A percentile compares a stretch with the other conserved stretches of the same genome.
These are phyloP conservation scores for Leptopilina myrica DNA, from an alignment of 2,888 invertebrate genomes.

Conservation along the genomic window DNA sequence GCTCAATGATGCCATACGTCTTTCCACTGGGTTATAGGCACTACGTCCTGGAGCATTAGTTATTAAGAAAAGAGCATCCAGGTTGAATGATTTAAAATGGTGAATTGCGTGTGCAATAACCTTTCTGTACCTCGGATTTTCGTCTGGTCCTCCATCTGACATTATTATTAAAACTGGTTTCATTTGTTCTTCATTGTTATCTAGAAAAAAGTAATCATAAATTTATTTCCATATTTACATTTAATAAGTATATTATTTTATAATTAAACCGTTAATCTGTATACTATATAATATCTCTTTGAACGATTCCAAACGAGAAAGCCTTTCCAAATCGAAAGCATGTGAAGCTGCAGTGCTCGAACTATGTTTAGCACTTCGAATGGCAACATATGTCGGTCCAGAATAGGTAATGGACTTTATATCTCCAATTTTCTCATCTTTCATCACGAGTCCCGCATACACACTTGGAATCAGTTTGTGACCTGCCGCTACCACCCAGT, in stretches of 20 bases:
- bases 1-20: constrained; percentile 64
- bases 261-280: constrained; percentile 47
- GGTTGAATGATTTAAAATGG: constrained; percentile 55
- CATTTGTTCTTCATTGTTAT: background rate
- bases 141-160: constrained; percentile 58
- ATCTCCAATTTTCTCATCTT: constrained; percentile 57
- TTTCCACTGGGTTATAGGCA: constrained; percentile 68
- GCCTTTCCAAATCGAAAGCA: constrained; percentile 42
- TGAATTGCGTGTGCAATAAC: background rate
- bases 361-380: constrained; percentile 63
- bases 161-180: constrained; percentile 63
- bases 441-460: constrained; percentile 62
- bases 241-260: no score
- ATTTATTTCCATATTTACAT: no score
- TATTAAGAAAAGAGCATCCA: constrained; percentile 60
- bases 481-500: constrained; percentile 52
- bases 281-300: constrained; percentile 53
- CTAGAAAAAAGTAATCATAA: background rate
- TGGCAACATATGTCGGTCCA: constrained; percentile 73
- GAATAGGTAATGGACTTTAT: constrained; percentile 67
- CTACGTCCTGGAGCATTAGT: constrained; percentile 65
- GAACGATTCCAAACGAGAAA: constrained; percentile 54
- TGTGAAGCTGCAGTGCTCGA: constrained; percentile 62
- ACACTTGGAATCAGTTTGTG: constrained; percentile 66
- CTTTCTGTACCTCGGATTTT: background rate